Conservation (phyloP, 92 coral and sea anemone genomes). For the Ricordea florida region DNA sequence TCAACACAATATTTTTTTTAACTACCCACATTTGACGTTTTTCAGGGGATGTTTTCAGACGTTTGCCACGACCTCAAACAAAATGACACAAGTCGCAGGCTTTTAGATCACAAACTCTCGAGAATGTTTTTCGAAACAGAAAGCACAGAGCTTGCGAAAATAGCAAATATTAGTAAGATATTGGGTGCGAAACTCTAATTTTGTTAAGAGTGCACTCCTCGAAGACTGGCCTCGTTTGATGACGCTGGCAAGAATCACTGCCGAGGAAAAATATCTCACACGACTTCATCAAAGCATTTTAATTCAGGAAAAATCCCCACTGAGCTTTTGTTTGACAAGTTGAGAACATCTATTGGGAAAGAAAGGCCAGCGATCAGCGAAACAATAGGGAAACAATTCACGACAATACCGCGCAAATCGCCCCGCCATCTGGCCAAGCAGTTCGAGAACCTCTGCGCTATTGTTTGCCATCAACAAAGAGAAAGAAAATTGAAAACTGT, state of each 20-base stretch:
- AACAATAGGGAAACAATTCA: constrained; percentile 2
- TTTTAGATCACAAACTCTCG: background rate
- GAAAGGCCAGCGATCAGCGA: background rate
- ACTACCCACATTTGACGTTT: no score
- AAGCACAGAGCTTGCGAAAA: background rate
- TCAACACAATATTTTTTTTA: no score
- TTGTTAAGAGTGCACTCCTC: no score
- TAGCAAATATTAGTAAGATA: background rate
- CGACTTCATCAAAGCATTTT: background rate
- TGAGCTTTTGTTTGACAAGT: constrained; percentile 2
- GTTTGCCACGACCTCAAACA: no score
- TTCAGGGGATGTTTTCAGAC: no score
- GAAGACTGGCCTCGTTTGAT: no score
- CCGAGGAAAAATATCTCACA: background rate
- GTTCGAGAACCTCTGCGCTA: constrained; percentile 5
- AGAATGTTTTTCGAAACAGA: background rate
- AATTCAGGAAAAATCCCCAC: background rate
- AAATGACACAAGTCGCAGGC: no score
- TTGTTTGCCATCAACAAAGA: constrained; percentile 20
- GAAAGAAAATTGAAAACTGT: constrained; percentile 31
- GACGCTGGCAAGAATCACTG: no score
- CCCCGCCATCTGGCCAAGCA: constrained; percentile 11
- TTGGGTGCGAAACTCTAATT: background rate
- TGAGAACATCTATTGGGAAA: background rate
- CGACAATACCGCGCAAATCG: background rate